Evolutionary conservation across 2,888 invertebrate species (phyloP).

Genomic region (Latheticus oryzae): DNA sequence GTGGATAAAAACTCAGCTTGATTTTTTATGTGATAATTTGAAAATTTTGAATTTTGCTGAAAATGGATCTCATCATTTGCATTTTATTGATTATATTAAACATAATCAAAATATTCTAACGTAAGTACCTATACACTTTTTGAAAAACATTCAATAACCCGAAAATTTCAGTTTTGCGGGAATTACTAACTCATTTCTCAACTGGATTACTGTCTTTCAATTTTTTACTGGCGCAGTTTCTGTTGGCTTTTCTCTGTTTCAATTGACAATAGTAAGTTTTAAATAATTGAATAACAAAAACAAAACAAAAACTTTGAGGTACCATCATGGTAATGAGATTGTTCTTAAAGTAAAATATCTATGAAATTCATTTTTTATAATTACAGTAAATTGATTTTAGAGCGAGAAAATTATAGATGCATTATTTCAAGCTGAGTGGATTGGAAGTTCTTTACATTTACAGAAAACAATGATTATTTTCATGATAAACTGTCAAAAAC

Average conservation of each 20-base stretch:
- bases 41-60: too few relatives aligned
- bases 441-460: slow-evolving; percentile 4
- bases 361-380: too few relatives aligned
- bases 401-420: slow-evolving; percentile 19
- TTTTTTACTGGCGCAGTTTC: slow-evolving; percentile 6
- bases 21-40: slow-evolving; percentile 8
- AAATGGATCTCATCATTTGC: too few relatives aligned
- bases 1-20: slow-evolving; percentile 8
- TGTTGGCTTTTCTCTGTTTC: slow-evolving; percentile 11
- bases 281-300: too few relatives aligned
- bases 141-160: too few relatives aligned
- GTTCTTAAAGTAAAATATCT: slow-evolving; percentile 11
- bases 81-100: too few relatives aligned
- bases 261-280: slow-evolving; percentile 13
- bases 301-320: too few relatives aligned
- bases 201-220: slow-evolving; percentile 4
- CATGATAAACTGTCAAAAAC: slow-evolving; percentile 7
- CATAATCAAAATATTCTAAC: too few relatives aligned
- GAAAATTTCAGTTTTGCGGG: slow-evolving; percentile 16
- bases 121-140: too few relatives aligned
- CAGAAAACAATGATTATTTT: slow-evolving; percentile 24
- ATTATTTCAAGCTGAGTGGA: slow-evolving; percentile 16
- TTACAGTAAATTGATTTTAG: too few relatives aligned
- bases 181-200: slow-evolving; percentile 4
- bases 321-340: slow-evolving; percentile 19